Evolutionary conservation across 1,140 invertebrate genomes (phyloP).

Genomic region (Scaptodrosophila lebanonensis): DNA sequence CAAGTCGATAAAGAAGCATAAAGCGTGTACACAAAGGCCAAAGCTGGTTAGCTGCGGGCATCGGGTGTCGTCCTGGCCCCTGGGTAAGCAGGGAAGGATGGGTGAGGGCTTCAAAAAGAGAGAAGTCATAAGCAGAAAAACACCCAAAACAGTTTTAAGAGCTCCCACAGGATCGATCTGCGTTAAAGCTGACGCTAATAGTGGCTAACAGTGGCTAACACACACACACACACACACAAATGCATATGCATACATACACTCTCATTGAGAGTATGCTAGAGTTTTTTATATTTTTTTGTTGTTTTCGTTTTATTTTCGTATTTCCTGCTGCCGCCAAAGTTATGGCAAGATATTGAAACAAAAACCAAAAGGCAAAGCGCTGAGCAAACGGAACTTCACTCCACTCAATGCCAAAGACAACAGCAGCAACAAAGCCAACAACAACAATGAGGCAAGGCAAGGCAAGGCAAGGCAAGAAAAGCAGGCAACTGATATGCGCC

Average conservation of each 20-base stretch:
- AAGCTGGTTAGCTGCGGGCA: constrained; percentile 16
- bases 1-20: constrained; percentile 68
- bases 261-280: too few relatives aligned
- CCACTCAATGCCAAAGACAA: too few relatives aligned
- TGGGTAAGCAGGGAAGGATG: neutral
- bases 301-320: neutral
- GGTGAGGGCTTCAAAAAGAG: neutral
- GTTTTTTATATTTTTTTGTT: too few relatives aligned
- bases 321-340: neutral
- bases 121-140: neutral
- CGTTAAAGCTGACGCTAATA: constrained; percentile 58
- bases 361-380: neutral
- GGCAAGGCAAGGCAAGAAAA: constrained; percentile 3
- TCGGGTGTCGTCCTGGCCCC: neutral
- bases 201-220: constrained; percentile 30
- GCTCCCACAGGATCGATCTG: constrained; percentile 65
- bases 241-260: too few relatives aligned
- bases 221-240: too few relatives aligned
- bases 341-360: neutral
- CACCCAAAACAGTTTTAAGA: constrained; percentile 55
- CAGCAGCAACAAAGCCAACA: constrained; percentile 14
- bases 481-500: constrained; percentile 28
- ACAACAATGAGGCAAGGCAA: neutral
- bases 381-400: too few relatives aligned
- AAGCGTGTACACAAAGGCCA: constrained; percentile 58